Evolutionary conservation across 2,888 invertebrate genomes (phyloP), one percentile per base, ranked within the genome.

Genomic region (Drosophila quasianomalipes): DNA sequence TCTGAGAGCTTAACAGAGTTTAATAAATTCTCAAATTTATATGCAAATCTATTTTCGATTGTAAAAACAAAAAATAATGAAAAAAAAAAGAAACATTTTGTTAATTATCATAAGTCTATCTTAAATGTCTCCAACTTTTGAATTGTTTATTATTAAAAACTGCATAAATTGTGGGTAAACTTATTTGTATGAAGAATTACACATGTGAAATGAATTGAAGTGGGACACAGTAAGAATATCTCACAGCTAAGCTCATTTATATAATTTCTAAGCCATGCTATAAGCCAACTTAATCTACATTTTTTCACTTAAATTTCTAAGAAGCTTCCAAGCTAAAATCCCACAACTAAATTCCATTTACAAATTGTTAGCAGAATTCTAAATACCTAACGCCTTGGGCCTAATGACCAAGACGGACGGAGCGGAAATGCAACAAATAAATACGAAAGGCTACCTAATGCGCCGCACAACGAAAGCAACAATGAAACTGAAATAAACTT

Each of bases 381-480:
- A 80, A 80, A 72, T 68, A 65, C 54, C 62, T 57, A 53, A 60
- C 65, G 78, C 80, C 70, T 61, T 44, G 53, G 65, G 76, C 53
- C 70, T 90, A 90, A 90, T 90, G 90, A 80, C 89, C 70, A 68
- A 77, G 83, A 70, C 68, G 44, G 68, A 44, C 57, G 69, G 58
- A 70, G 68, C 81, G 90, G 89, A 83, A 85, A 74, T 85, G 85
- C 83, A 85, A 79, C 74, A 87, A 89, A 87, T 84, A 87, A 89
- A 87, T 71, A 70, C 67, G 69, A 74, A 79, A 75, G 68, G 70
- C 74, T 69, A 72, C 70, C 72, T 82, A 88, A 83, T 88, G 85
- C 89, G 66, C 68, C 10, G 19, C 51, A 58, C 35, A 59, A 54
- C 59, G 61, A 61, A 22, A 37, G 66, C 60, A 58, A 55, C 71